Base-by-base conservation (phyloP, 64 coral and sea anemone species). In the Actinia equina region DNA sequence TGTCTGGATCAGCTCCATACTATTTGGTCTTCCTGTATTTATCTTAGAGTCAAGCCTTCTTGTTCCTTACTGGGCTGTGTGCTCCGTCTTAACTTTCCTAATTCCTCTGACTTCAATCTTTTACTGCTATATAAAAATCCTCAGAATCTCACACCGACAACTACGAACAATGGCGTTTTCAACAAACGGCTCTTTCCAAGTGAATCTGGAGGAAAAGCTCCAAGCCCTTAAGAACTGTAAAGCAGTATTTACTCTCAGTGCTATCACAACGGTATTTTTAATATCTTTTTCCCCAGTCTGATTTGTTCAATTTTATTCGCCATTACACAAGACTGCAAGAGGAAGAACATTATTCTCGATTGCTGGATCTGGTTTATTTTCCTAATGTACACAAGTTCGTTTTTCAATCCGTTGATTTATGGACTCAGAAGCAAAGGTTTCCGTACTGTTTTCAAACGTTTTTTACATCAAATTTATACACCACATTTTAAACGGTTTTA, bases 321-420 rank as follows among this genome's bases (percentile, higher is more conserved):
- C 13, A 76, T 51, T 26, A 71, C 85, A 55, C 16, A 76, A 76
- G 85, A 53, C 45, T 46, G 74, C 6, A 53, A 23, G 4, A 71
- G 1, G 16, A 46, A 76, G 22, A 77, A 17, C 4, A 3, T 46
- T 1, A 76, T 87, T 19, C 74, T 87, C 41, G 44, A 27, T 44
- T 53, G 26, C 2, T 77, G 85, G 85, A 71, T 87, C 54, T 87
- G 85, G 85, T 87, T 67, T 44, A 71, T 71, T 17, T 77, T 71
- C 22, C n/a, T 77, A 12, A 71, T 71, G n/a, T 87, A 76, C 27
- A 62, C 74, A 25, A 77, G 85, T 53, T 76, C 64, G 23, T 46
- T 74, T 52, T 25, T 27, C 7, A 87, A 87, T 63, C 46, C 86
- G 2, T 17, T 87, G 69, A 74, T 87, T 18, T 87, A 87, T 77